Percentiles rank a stretch among this genome's conserved stretches.
phyloP scores from a whole-genome alignment of 2,113 vertebrate species.

The Scalopus aquaticus region DNA sequence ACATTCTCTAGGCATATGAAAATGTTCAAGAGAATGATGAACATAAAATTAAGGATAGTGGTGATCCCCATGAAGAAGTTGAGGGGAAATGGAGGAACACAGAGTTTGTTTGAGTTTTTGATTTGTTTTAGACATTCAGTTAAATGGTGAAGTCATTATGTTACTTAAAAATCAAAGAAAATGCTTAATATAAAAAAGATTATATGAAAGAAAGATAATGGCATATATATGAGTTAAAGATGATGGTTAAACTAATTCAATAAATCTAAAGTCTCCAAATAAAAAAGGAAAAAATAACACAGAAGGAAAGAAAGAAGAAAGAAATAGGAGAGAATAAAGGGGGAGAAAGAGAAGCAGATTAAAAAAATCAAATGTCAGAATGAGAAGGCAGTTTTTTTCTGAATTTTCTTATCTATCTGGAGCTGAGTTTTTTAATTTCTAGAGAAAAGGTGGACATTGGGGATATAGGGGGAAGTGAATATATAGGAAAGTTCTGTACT shows the following conservation, averaged over 20 bases:
- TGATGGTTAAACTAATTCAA: not conserved
- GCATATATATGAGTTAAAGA: not conserved
- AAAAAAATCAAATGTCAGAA: not conserved
- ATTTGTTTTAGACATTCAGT: not conserved
- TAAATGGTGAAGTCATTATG: not conserved
- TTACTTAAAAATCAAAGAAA: conserved; percentile 16
- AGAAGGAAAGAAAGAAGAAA: not conserved
- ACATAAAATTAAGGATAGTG: not conserved
- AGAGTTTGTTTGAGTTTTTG: not conserved
- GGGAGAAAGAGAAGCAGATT: rapidly evolving
- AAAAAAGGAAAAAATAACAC: not conserved
- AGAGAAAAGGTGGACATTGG: not conserved
- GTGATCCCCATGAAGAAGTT: not conserved
- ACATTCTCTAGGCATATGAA: not conserved
- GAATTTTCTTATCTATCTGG: not conserved
- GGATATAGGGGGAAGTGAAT: not conserved
- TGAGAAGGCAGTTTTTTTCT: not conserved
- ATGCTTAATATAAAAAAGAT: not conserved
- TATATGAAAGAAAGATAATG: not conserved
- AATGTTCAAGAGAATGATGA: not conserved
- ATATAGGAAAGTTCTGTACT: not conserved
- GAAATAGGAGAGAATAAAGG: too few species aligned
- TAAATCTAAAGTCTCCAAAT: not conserved
- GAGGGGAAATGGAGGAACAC: not conserved
- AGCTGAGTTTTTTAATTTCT: not conserved